Base-by-base conservation (phyloP, 2,113 vertebrate genomes). In the Numida meleagris region DNA sequence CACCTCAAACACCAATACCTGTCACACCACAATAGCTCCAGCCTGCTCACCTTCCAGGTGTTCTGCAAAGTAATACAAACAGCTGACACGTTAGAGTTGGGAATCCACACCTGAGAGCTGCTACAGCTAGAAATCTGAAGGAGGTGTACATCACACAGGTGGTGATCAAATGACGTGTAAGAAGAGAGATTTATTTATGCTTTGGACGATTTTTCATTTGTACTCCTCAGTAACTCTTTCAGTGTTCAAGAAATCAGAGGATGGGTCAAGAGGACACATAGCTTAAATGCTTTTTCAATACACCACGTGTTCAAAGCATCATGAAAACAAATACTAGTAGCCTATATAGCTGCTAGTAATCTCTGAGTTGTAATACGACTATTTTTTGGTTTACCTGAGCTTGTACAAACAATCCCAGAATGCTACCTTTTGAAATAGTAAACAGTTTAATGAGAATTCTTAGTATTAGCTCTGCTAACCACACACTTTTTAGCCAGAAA, bases 31-130 rank as follows among this genome's bases (percentile, higher is more conserved):
- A 57, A 58, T 25, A 88, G n/a, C 12, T n/a, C 42, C 15, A 11
- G 23, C 15, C 19, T 58, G 19, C 17, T 53, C 67, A 67, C 17
- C 62, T 25, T 24, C 21, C 43, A 79, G 23, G 43, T 43, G 16
- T 4, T 42, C 33, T 51, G 36, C 55, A 90, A 79, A 83, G 29
- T 6, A 73, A 74, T 5, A 55, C 16, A 25, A 78, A 63, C 14
- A 9, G 48, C 36, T 68, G 29, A 58, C 0, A 0, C 11, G 34
- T n/a, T 2, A 34, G 66, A 34, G 11, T 34, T 63, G 34, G 17
- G 19, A 83, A 74, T 27, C 19, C 9, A 15, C 3, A 2, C 10
- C 42, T 61, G 53, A 67, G 12, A 58, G 23, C 33, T 63, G 29
- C 36, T 46, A 40, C 63, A 43, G 63, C 8, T 3, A 63, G 23